These are phyloP conservation scores for Sitta europaea DNA, from an alignment of 2,113 vertebrate species.

Conservation along the genomic window DNA sequence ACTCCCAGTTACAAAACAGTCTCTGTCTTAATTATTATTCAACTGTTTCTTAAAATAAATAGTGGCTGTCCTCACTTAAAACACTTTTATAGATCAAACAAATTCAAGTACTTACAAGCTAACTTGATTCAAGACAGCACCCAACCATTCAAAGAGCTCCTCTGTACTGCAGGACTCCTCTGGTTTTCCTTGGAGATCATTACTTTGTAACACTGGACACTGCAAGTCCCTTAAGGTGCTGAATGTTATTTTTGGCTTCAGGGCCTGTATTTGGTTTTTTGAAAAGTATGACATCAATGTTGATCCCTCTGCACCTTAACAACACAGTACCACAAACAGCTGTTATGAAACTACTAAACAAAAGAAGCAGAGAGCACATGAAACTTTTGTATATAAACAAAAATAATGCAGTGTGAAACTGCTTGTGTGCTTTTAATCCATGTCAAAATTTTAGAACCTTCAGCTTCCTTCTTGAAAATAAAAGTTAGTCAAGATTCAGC, in stretches of 20 bases:
- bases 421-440: neutral
- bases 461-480: neutral
- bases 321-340: slow-evolving; percentile 36
- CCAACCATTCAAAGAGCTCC: slow-evolving; percentile 88
- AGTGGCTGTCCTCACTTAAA: neutral
- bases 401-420: neutral
- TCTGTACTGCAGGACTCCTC: slow-evolving; percentile 74
- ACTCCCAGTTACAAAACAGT: neutral
- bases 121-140: slow-evolving; percentile 75
- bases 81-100: neutral
- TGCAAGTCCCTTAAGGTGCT: slow-evolving; percentile 64
- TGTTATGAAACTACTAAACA: neutral
- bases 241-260: slow-evolving; percentile 70
- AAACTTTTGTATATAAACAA: neutral
- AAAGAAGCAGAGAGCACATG: neutral
- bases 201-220: slow-evolving; percentile 74
- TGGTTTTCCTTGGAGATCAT: slow-evolving; percentile 60
- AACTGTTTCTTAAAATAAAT: neutral
- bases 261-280: slow-evolving; percentile 73
- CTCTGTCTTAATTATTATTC: neutral
- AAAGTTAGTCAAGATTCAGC: neutral
- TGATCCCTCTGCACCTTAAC: slow-evolving; percentile 68
- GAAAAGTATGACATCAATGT: slow-evolving; percentile 78
- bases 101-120: slow-evolving; percentile 74
- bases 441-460: neutral